Conservation (phyloP, 1,140 invertebrate species). For the Drosophila parvula region DNA sequence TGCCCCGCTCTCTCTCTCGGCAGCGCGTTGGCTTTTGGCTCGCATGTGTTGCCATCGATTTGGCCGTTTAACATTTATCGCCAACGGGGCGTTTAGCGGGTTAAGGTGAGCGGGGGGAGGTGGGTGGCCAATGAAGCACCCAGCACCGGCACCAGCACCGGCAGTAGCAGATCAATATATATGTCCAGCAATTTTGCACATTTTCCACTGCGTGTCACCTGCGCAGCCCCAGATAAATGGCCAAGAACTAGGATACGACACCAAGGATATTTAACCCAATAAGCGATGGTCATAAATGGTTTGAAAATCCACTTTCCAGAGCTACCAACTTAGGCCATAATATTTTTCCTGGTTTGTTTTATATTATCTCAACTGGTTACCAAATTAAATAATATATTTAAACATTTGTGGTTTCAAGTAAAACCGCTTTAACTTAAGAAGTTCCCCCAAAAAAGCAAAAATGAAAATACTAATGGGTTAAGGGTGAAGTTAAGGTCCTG, state of each 20-base stretch:
- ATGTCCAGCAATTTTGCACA: slow-evolving; percentile 76
- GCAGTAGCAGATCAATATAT: slow-evolving; percentile 63
- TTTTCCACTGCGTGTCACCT: slow-evolving; percentile 78
- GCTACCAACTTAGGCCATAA: not conserved
- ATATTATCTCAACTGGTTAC: not conserved
- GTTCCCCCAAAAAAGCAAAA: too few species aligned
- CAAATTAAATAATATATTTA: not conserved
- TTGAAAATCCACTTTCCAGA: too few species aligned
- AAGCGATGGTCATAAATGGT: not conserved
- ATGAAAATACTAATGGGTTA: not conserved
- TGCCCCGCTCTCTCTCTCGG: too few species aligned
- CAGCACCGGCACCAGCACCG: not conserved
- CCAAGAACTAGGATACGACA: slow-evolving; percentile 27
- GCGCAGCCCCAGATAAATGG: slow-evolving; percentile 76
- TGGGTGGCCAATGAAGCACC: not conserved
- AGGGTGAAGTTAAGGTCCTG: not conserved
- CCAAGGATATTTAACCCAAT: slow-evolving; percentile 19
- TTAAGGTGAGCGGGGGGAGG: too few species aligned
- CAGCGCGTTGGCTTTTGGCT: slow-evolving; percentile 22
- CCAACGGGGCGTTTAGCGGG: slow-evolving; percentile 18
- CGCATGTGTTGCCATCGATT: slow-evolving; percentile 80
- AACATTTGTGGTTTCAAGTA: not conserved
- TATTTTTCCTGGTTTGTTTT: too few species aligned
- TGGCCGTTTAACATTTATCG: slow-evolving; percentile 80
- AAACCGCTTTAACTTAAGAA: too few species aligned